phyloP scores from a whole-genome alignment of 1,140 invertebrate genomes.

The Spodoptera litura region DNA sequence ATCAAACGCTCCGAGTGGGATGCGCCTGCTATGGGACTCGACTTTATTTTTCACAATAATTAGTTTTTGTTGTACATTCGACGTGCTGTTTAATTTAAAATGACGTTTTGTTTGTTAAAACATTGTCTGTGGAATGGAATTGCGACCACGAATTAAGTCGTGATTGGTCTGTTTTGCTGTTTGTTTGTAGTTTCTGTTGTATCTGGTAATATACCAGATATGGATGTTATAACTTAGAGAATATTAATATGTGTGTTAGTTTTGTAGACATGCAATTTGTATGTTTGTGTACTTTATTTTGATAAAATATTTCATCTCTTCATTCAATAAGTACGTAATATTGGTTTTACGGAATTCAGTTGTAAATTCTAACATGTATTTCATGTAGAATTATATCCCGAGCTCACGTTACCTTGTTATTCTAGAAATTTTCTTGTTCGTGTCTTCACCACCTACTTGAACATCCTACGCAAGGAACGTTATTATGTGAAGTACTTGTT shows the following conservation, averaged over 20 bases:
- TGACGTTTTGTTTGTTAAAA: slow-evolving; percentile 23
- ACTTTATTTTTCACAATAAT: slow-evolving; percentile 59
- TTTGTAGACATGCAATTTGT: too few relatives aligned
- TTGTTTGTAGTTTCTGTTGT: background rate
- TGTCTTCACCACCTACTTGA: background rate
- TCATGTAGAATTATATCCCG: background rate
- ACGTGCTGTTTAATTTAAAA: slow-evolving; percentile 24
- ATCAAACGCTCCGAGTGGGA: slow-evolving; percentile 60
- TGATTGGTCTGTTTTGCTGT: background rate
- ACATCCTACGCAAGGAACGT: background rate
- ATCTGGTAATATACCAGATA: too few relatives aligned
- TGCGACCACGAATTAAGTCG: background rate
- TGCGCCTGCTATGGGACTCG: slow-evolving; percentile 53
- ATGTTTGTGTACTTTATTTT: too few relatives aligned
- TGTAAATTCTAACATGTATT: background rate
- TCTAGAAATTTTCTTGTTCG: background rate
- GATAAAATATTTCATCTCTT: too few relatives aligned
- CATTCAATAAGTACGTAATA: too few relatives aligned
- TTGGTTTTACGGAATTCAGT: too few relatives aligned
- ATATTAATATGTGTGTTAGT: too few relatives aligned
- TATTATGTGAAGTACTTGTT: background rate
- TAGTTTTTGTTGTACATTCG: slow-evolving; percentile 52
- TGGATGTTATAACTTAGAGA: too few relatives aligned
- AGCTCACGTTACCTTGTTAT: background rate
- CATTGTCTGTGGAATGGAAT: background rate